Evolutionary conservation across 2,888 invertebrate species (phyloP).

Genomic region (Amblyteles armatorius): DNA sequence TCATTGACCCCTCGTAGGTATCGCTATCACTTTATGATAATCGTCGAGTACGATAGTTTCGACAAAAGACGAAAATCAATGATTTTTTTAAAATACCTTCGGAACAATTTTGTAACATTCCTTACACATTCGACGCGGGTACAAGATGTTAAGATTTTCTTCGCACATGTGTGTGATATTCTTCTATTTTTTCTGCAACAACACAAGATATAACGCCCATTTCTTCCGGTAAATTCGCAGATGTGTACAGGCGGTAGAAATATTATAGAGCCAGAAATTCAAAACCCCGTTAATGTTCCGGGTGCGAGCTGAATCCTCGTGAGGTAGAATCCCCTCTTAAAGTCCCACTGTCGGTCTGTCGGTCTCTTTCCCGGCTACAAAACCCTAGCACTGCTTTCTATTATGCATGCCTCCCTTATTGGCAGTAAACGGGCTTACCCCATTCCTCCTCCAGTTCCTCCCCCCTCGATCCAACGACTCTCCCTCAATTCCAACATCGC

Average conservation of each 20-base stretch:
- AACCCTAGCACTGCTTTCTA: conserved; percentile 76
- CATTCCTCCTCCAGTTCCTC: conserved; percentile 64
- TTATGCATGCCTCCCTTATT: conserved; percentile 83
- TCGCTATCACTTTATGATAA: conserved; percentile 23
- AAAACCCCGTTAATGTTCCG: conserved; percentile 47
- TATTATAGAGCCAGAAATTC: conserved; percentile 41
- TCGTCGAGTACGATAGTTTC: neutral
- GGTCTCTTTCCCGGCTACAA: conserved; percentile 65
- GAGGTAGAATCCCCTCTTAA: conserved; percentile 77
- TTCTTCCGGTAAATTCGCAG: conserved; percentile 9
- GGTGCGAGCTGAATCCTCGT: conserved; percentile 71
- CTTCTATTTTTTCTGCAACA: conserved; percentile 12
- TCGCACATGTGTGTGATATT: neutral
- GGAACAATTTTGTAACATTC: neutral
- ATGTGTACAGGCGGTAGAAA: conserved; percentile 16
- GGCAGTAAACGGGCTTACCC: conserved; percentile 81
- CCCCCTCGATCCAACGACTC: conserved; percentile 34
- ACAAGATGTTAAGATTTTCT: neutral
- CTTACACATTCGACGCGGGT: neutral
- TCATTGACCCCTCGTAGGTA: conserved; percentile 46
- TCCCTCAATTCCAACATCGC: conserved; percentile 41
- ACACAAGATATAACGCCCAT: neutral
- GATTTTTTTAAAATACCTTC: neutral
- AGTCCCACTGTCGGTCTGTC: conserved; percentile 77
- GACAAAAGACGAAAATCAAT: conserved; percentile 15